Base-by-base conservation (phyloP, 2,113 vertebrate genomes). In the Myrmecobius fasciatus region DNA sequence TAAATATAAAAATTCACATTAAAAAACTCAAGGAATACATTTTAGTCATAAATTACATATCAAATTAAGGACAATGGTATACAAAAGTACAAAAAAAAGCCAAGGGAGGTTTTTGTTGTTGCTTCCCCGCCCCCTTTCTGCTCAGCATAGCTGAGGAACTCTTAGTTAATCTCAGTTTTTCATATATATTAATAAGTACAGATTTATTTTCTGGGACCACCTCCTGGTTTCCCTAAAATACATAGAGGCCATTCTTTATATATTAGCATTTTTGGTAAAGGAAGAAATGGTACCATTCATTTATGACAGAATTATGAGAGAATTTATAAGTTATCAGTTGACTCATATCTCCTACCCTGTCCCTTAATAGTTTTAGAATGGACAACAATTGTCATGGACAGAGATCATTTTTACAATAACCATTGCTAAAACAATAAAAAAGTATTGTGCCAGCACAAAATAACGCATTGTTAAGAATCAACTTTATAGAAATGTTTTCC, bases 1-100 rank as follows among this genome's bases (percentile, higher is more conserved):
- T 93, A 28, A 14, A 1, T 92, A 88, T 0, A 96, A 90, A 96
- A 92, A 96, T 93, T 93, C 94, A 95, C 60, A 60, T 92, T 5
- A 43, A 54, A 25, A 89, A 75, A 94, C 96, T 97, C 95, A 54
- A 96, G 94, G 96, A 94, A 75, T 5, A 96, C 52, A 93, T 0
- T 0, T 25, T 75, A 54, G 36, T 92, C 24, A 53, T 0, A 6
- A 89, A 48, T 0, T 17, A 54, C 25, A 56, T 43, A 53, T n/a
- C 89, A 92, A 83, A 10, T 28, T 88, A 95, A 92, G 94, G 49
- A 31, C 31, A 93, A 3, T 4, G 10, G 53, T 0, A 12, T 22
- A 89, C 31, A 95, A 25, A 52, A 0, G n/a, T 93, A 47, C 93
- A 47, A 0, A 47, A 95, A 89, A 94, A 83, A 53, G n/a, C 95